Evolutionary conservation across 1,140 invertebrate species (phyloP), one percentile per base, ranked within the genome.

Genomic region (Lasioglossum baleicum): DNA sequence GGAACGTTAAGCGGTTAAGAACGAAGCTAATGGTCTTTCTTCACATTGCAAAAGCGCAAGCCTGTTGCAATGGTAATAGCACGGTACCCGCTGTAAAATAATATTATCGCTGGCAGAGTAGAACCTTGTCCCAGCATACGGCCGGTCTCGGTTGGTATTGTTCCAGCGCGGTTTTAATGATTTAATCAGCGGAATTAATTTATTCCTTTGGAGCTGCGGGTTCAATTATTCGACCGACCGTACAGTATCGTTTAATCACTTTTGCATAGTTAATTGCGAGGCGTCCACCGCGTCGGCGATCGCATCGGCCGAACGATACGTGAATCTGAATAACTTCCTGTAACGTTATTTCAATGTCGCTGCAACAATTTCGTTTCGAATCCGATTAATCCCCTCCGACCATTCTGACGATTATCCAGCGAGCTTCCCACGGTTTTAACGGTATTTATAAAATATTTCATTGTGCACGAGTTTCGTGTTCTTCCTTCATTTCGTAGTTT

Each of bases 141-240:
- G 15, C 5, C 44, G 26, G 10, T 10, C n/a, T 63, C 31, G 11
- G 0, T 22, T 8, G 2, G n/a, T 10, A 22, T 17, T 7, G 44
- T 22, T 40, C 42, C 20, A 4, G 20, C 2, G 13, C 20, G 67
- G 31, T 70, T 78, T 77, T 63, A 53, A 77, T 40, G 11, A 75
- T 71, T 71, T 42, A 64, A 78, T 71, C 68, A 42, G n/a, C 15
- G n/a, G 63, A 64, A 64, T 42, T 42, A 71, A 78, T 71, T 72
- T 51, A 42, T 64, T 78, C 48, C 68, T 56, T 78, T 64, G 44
- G 22, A 26, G 26, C 10, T n/a, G 17, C 13, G 2, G 35, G 15
- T 40, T 2, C 31, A 17, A 20, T 71, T 71, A 64, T 26, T n/a
- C 35, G 15, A 31, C 7, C 20, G 20, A 65, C 22, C 22, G 42